Conservation (phyloP, 2,113 vertebrate genomes). For the Shinisaurus crocodilurus region DNA sequence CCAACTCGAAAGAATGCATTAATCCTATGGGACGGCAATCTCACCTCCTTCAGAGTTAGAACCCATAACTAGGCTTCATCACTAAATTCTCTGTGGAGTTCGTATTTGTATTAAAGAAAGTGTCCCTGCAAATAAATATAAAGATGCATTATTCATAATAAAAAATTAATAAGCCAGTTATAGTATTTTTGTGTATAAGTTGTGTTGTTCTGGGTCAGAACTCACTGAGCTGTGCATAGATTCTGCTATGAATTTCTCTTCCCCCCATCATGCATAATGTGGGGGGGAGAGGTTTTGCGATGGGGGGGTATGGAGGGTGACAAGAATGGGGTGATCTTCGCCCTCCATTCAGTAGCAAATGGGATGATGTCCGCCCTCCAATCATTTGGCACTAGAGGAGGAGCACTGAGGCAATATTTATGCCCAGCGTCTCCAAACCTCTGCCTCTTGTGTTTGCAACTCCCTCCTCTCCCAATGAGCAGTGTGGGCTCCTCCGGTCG, state of each 20-base stretch:
- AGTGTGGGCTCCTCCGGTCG: too few relatives aligned
- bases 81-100: background rate
- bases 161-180: conserved; percentile 59
- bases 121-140: conserved; percentile 23
- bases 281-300: too few relatives aligned
- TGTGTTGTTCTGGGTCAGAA: conserved; percentile 45
- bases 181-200: conserved; percentile 70
- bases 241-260: conserved; percentile 34
- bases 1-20: background rate
- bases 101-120: background rate
- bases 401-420: too few relatives aligned
- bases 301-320: too few relatives aligned
- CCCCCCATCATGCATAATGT: too few relatives aligned
- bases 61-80: background rate
- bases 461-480: too few relatives aligned
- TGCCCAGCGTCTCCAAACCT: too few relatives aligned
- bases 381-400: too few relatives aligned
- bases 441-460: too few relatives aligned
- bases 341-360: too few relatives aligned
- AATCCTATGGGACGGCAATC: background rate
- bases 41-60: background rate
- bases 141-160: conserved; percentile 65
- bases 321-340: too few relatives aligned
- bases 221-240: conserved; percentile 37
- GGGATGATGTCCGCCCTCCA: too few relatives aligned